phyloP scores from a whole-genome alignment of 1,140 invertebrate genomes.

The Lordiphosa stackelbergi region DNA sequence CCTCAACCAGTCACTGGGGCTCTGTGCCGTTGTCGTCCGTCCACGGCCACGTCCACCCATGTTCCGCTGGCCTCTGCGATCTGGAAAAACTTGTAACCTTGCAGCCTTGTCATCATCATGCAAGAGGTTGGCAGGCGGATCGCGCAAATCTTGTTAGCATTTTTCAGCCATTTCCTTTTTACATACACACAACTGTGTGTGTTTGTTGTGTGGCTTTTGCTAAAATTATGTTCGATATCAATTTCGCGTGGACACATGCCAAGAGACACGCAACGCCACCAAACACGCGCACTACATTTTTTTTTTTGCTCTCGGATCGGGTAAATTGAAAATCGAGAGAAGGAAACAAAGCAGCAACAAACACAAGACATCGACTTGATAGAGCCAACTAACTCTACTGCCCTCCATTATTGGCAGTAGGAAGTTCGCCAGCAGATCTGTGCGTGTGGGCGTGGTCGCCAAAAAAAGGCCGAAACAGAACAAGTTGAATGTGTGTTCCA shows the following conservation, averaged over 20 bases:
- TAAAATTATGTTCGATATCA: slow-evolving; percentile 74
- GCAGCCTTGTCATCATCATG: slow-evolving; percentile 69
- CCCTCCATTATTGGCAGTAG: too few relatives aligned
- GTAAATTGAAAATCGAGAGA: too few relatives aligned
- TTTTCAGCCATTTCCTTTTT: slow-evolving; percentile 71
- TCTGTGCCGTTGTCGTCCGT: slow-evolving; percentile 28
- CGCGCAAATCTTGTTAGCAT: slow-evolving; percentile 73
- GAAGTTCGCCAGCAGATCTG: too few relatives aligned
- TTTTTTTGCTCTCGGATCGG: background rate
- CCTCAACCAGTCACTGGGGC: slow-evolving; percentile 35
- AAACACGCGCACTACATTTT: slow-evolving; percentile 70
- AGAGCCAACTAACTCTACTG: too few relatives aligned
- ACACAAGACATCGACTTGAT: too few relatives aligned
- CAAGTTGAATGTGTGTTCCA: too few relatives aligned
- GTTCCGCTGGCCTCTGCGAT: slow-evolving; percentile 30
- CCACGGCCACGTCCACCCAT: slow-evolving; percentile 1
- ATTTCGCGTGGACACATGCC: slow-evolving; percentile 74
- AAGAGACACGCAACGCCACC: slow-evolving; percentile 73
- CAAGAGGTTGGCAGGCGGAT: slow-evolving; percentile 47
- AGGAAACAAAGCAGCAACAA: too few relatives aligned
- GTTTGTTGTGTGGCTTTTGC: slow-evolving; percentile 35
- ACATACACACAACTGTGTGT: slow-evolving; percentile 28
- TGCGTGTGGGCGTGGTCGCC: too few relatives aligned
- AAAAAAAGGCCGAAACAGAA: too few relatives aligned
- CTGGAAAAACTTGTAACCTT: slow-evolving; percentile 75